Percentiles rank a stretch among this genome's conserved stretches.
Evolutionary conservation across 2,797 vertebrate species (phyloP).

Genomic region (Anguilla marmorata): DNA sequence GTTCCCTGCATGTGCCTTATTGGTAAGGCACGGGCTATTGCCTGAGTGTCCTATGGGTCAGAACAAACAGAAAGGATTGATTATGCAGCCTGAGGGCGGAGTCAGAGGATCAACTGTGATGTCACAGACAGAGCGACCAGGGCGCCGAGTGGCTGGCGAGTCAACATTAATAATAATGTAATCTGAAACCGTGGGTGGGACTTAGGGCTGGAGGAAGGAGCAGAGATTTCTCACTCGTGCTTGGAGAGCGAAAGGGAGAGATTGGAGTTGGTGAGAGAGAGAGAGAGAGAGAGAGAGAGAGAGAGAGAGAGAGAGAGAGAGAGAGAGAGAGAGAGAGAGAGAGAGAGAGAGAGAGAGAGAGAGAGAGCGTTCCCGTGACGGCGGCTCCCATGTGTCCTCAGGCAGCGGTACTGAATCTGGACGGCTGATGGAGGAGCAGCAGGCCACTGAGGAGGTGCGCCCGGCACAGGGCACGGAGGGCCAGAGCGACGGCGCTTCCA

Average conservation of each 20-base stretch:
- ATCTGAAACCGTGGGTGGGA: not conserved
- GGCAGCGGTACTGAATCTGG: conserved; percentile 30
- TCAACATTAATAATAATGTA: not conserved
- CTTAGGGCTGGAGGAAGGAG: not conserved
- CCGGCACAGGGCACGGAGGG: not conserved
- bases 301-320: not conserved
- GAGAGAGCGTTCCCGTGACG: not conserved
- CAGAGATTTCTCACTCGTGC: not conserved
- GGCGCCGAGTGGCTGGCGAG: not conserved
- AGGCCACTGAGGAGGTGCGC: conserved; percentile 1
- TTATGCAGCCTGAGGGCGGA: not conserved
- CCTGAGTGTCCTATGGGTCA: not conserved
- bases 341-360: not conserved
- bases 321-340: not conserved
- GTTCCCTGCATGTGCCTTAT: not conserved
- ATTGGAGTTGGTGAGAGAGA: not conserved
- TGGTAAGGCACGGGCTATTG: not conserved
- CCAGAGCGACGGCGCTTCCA: not conserved
- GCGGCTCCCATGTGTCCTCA: conserved; percentile 27
- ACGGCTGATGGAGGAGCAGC: conserved; percentile 27
- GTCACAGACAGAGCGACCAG: not conserved
- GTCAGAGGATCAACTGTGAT: not conserved
- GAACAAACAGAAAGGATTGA: not conserved
- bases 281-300: not conserved
- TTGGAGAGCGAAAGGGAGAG: not conserved